Base-by-base conservation (phyloP, 2,113 vertebrate genomes). In the Numenius arquata region DNA sequence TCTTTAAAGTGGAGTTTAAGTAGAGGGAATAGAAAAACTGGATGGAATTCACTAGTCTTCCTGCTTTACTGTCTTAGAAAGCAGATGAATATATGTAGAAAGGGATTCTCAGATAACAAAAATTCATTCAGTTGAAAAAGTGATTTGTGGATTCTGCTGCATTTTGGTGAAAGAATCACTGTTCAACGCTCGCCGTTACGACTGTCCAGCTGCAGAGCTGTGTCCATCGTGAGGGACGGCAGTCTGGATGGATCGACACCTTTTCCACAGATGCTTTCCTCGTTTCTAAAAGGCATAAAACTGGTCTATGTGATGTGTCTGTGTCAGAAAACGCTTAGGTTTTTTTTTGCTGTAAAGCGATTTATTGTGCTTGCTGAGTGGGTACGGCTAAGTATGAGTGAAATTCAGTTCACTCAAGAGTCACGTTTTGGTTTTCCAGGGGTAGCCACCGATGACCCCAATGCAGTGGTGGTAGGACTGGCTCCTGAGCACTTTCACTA, bases 401-500 rank as follows among this genome's bases (percentile, higher is more conserved):
- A 32, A 79, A 25, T 73, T 22, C 68, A 15, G 4, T 36, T 72
- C 0, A 0, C 74, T 94, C 40, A 68, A 68, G 38, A 65, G n/a
- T 12, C 4, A 2, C 5, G 9, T 79, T 90, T 89, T 81, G 29
- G 0, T 70, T 95, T 96, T 83, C 19, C 93, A 99, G 99, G 99
- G 82, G 97, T 99, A 38, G 97, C 98, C 89, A 99, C 98, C 0
- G 97, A 96, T 6, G 97, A 99, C 48, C 99, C 99, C 43, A 99
- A 99, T 15, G 99, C 99, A 9, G 99, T 99, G 40, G 99, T 99
- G 72, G 78, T 99, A 19, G 99, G 99, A 87, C 97, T 99, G 91
- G 99, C 99, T 88, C 99, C 99, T 16, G 98, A 99, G 67, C 99
- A 98, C 90, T 99, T 99, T 93, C 98, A 99, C 98, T 99, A 99